Percentiles rank a stretch among this genome's conserved stretches.
Evolutionary conservation across 1,140 invertebrate genomes (phyloP).

Genomic region (Lepidurus arcticus): DNA sequence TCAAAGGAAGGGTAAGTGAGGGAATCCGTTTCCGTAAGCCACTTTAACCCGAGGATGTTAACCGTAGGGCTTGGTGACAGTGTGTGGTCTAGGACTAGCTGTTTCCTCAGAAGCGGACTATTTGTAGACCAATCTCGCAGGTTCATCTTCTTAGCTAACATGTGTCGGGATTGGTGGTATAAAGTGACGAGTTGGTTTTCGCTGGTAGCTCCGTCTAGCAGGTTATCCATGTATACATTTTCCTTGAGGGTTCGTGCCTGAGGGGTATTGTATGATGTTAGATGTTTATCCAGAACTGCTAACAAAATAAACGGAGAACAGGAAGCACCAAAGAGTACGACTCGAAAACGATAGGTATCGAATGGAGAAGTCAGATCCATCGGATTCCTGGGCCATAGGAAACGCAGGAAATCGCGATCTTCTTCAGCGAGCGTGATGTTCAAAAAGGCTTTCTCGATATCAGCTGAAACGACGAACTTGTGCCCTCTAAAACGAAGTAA

Average conservation of each 20-base stretch:
- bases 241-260: not conserved
- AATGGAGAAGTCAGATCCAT: not conserved
- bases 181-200: not conserved
- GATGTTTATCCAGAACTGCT: not conserved
- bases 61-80: not conserved
- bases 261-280: not conserved
- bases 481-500: not conserved
- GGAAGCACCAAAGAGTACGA: not conserved
- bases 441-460: constrained; percentile 16
- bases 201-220: not conserved
- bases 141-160: not conserved
- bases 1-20: not conserved
- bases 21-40: not conserved
- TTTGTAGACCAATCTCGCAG: constrained; percentile 4
- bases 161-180: not conserved
- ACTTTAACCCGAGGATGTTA: not conserved
- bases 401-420: constrained; percentile 23
- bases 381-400: not conserved
- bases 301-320: constrained; percentile 15
- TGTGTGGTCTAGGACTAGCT: not conserved
- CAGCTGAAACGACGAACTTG: constrained; percentile 38
- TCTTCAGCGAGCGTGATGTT: not conserved
- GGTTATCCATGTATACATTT: not conserved
- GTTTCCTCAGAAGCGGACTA: not conserved
- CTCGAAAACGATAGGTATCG: not conserved